Evolutionary conservation across 2,113 vertebrate genomes (phyloP), one percentile per base, ranked within the genome.

Genomic region (Melospiza melodia): DNA sequence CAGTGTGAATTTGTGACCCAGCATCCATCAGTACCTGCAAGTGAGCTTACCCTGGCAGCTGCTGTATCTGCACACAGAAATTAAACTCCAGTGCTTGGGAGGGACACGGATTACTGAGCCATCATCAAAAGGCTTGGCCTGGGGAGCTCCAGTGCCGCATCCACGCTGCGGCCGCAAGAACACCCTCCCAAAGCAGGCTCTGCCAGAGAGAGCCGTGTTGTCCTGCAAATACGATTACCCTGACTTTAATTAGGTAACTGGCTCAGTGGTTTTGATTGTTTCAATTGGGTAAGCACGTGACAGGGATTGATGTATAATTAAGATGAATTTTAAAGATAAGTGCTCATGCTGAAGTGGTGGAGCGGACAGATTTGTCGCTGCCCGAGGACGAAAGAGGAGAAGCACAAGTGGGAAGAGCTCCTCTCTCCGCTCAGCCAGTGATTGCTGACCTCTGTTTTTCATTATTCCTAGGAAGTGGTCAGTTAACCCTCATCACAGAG

Each of bases 401-500:
- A 74, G 74, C 3, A 41, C 44, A 58, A 86, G 55, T 37, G 22
- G 1, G 59, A 92, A 88, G 61, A 87, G 83, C 93, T 78, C 61
- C 74, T 93, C 84, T 90, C 78, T 75, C n/a, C 1, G 14, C 58
- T 89, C 84, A 63, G 61, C 8, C 84, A 75, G 72, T 76, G 75
- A 91, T 58, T 84, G 65, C 55, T 95, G 88, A 92, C 93, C 95
- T 95, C 95, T 96, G 79, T 85, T 94, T 97, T 95, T 94, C 91
- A 93, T 95, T 92, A 93, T 88, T 84, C 49, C 75, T 88, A 82
- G 90, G 88, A 97, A 96, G 87, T 84, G 91, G 95, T 93, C 90
- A 95, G 94, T 96, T 97, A 96, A 96, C 92, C 80, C 88, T 89
- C 94, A 89, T 91, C 85, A 92, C 79, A 86, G 83, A 91, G 90